These are phyloP conservation scores for Patella depressa DNA, from an alignment of 2,888 invertebrate genomes.

Conservation along the genomic window DNA sequence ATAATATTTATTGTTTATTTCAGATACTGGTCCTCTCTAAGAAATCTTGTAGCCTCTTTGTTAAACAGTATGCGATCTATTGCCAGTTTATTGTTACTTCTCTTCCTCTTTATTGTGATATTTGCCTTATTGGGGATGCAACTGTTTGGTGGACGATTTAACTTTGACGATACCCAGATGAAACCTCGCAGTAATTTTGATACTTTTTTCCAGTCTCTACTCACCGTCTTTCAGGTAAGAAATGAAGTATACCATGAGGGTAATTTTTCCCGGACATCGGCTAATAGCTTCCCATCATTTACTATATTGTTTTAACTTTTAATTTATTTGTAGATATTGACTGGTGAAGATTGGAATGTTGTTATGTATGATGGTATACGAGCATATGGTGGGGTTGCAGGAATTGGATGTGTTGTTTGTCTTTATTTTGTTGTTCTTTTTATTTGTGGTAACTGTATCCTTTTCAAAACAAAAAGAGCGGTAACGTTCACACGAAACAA, in stretches of 20 bases:
- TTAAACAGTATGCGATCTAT: slow-evolving; percentile 99
- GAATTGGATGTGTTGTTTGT: slow-evolving; percentile 90
- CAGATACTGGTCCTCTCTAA: slow-evolving; percentile 98
- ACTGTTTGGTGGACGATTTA: slow-evolving; percentile 99
- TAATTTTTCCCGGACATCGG: too few species aligned
- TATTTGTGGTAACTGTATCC: slow-evolving; percentile 94
- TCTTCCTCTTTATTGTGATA: slow-evolving; percentile 99
- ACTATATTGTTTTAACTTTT: background rate
- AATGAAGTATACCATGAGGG: background rate
- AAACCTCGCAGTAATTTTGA: slow-evolving; percentile 98
- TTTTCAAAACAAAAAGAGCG: slow-evolving; percentile 34
- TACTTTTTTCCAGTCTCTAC: slow-evolving; percentile 96
- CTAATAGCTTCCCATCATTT: too few species aligned
- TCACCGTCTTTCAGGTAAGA: slow-evolving; percentile 97
- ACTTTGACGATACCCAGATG: slow-evolving; percentile 74
- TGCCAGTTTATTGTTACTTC: slow-evolving; percentile 93
- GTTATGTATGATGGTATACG: slow-evolving; percentile 99
- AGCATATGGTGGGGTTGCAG: slow-evolving; percentile 95
- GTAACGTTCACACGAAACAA: too few species aligned
- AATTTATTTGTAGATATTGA: slow-evolving; percentile 84
- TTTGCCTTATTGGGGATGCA: slow-evolving; percentile 99
- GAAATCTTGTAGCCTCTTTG: slow-evolving; percentile 97
- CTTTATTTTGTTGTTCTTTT: slow-evolving; percentile 99
- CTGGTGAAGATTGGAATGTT: slow-evolving; percentile 99
- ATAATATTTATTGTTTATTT: slow-evolving; percentile 55